Base-by-base conservation (phyloP, 2,888 invertebrate species). In the Apodemia zela region DNA sequence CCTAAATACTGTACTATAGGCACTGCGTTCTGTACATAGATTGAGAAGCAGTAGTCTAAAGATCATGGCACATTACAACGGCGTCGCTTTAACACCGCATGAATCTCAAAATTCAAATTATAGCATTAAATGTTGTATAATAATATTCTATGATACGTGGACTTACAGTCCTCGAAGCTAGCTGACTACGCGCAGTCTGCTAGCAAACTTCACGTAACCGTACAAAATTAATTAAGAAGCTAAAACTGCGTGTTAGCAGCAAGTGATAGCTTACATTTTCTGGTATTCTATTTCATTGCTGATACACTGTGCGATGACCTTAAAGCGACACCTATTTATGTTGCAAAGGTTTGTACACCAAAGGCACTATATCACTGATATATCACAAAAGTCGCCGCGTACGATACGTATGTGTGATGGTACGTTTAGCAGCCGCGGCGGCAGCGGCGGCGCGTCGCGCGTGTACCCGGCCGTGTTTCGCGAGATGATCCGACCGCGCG, bases 401-500 rank as follows among this genome's bases (percentile, higher is more conserved):
- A 71, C 82, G 71, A 72, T 78, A 72, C 2, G 42, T 15, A 42
- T 42, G 42, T 42, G 73, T 42, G n/a, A 73, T 66, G 3, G 72
- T 63, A 72, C 75, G 57, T 72, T 77, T 69, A 71, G 54, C 45
- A 25, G 76, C 61, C 68, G 77, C 82, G 18, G 86, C 84, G 7
- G 85, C 87, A 8, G 84, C 85, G 5, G 88, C 89, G 8, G 87
- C 86, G n/a, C 89, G 85, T 13, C 96, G 93, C 59, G 95, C 94
- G 80, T 97, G 97, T 8, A 97, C 96, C 73, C 96, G 97, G 17
- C 95, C 94, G 83, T 99, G 98, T 84, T 98, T 98, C 33, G 98
- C 95, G 65, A 98, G 93, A 83, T 99, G 98, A 84, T 99, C 98
- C 35, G 98, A 98, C 33, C 98, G 93, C 0, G 98, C 97, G 85